Evolutionary conservation across 2,113 vertebrate species (phyloP).

Genomic region (Grammomys dolichurus): DNA sequence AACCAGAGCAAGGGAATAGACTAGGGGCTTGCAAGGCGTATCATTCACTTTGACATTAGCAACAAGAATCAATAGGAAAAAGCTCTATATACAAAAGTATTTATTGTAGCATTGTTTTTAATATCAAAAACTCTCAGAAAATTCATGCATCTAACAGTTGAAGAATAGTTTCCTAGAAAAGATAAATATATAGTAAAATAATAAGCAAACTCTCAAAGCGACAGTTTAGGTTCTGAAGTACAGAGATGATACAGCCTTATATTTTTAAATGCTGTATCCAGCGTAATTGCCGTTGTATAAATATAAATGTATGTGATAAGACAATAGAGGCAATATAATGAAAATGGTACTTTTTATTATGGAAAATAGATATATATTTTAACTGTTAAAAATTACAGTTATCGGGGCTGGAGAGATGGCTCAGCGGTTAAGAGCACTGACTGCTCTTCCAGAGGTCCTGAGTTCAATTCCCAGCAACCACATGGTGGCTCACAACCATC

Average conservation of each 20-base stretch:
- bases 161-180: slow-evolving; percentile 33
- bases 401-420: background rate
- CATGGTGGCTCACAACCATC: background rate
- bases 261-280: slow-evolving; percentile 27
- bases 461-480: background rate
- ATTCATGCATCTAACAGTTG: slow-evolving; percentile 19
- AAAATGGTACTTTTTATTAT: slow-evolving; percentile 17
- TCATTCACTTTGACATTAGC: slow-evolving; percentile 42
- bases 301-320: background rate
- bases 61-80: slow-evolving; percentile 35
- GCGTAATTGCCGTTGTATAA: background rate
- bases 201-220: slow-evolving; percentile 41
- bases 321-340: background rate
- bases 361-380: slow-evolving; percentile 41
- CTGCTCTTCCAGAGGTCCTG: background rate
- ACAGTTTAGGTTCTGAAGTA: slow-evolving; percentile 55
- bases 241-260: background rate
- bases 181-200: slow-evolving; percentile 6
- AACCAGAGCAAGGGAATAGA: background rate
- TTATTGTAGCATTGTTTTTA: slow-evolving; percentile 64
- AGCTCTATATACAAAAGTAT: background rate
- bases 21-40: slow-evolving; percentile 23
- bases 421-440: background rate
- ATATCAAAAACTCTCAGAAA: slow-evolving; percentile 15
- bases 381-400: slow-evolving; percentile 18